Conservation (phyloP, 2,888 invertebrate species). For the Cataglyphis albicans region DNA sequence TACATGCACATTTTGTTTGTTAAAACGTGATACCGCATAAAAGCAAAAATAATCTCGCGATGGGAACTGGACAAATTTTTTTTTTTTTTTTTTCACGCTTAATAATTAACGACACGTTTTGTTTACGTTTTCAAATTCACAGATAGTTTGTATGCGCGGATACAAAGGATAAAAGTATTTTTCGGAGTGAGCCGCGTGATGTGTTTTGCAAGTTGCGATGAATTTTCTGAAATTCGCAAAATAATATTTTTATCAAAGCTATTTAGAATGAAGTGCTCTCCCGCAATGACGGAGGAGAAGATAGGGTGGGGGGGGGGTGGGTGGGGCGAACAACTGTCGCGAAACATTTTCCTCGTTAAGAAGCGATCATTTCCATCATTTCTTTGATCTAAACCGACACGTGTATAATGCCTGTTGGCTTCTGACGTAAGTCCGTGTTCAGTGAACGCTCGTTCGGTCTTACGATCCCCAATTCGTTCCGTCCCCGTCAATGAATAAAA, state of each 20-base stretch:
- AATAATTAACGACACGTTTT: constrained; percentile 16
- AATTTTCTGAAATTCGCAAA: not conserved
- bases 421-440: constrained; percentile 51
- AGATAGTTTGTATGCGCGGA: not conserved
- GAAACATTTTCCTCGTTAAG: constrained; percentile 39
- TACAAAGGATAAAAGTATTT: constrained; percentile 4
- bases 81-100: not conserved
- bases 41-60: constrained; percentile 40
- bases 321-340: not conserved
- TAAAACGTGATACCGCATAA: constrained; percentile 30
- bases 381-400: constrained; percentile 68
- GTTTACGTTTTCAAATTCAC: constrained; percentile 2
- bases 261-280: not conserved
- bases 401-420: constrained; percentile 57
- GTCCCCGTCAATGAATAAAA: constrained; percentile 71
- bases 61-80: constrained; percentile 16
- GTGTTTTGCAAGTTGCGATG: not conserved
- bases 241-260: constrained; percentile 8
- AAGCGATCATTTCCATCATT: constrained; percentile 24
- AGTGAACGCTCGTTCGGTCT: constrained; percentile 44
- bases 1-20: constrained; percentile 27
- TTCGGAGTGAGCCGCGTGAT: not conserved
- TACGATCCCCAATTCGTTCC: constrained; percentile 62
- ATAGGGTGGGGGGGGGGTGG: not conserved
- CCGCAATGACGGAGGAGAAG: not conserved